A percentile compares a stretch with the other conserved stretches of the same genome.
Evolutionary conservation across 2,113 vertebrate species (phyloP).

Genomic region (Solea solea): DNA sequence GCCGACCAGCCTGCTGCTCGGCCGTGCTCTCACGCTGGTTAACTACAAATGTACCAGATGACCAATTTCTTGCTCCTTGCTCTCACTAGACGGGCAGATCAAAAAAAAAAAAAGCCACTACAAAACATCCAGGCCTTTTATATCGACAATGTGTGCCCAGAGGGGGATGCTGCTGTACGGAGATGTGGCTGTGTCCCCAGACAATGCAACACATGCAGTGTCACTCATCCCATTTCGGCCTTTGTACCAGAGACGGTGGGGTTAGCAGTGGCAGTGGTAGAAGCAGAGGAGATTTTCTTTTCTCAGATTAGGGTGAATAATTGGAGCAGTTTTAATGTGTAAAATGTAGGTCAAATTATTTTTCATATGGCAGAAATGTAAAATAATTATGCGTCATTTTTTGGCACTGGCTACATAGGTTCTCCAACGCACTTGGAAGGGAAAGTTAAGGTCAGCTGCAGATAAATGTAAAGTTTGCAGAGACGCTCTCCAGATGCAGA

Average conservation of each 20-base stretch:
- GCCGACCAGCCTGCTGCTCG: slow-evolving; percentile 23
- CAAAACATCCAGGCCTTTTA: slow-evolving; percentile 39
- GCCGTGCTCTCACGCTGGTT: slow-evolving; percentile 41
- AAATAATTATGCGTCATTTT: too few species aligned
- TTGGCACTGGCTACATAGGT: too few species aligned
- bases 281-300: too few species aligned
- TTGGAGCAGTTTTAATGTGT: too few species aligned
- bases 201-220: slow-evolving; percentile 6
- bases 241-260: not conserved
- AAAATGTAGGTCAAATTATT: too few species aligned
- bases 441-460: too few species aligned
- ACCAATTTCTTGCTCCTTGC: slow-evolving; percentile 59
- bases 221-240: slow-evolving; percentile 16
- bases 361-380: too few species aligned
- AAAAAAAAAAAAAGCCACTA: slow-evolving; percentile 26
- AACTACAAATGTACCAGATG: slow-evolving; percentile 62
- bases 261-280: not conserved
- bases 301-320: too few species aligned
- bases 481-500: too few species aligned
- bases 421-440: too few species aligned
- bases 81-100: slow-evolving; percentile 45
- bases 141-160: not conserved
- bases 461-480: too few species aligned
- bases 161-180: slow-evolving; percentile 6
- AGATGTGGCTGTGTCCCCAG: slow-evolving; percentile 1